Evolutionary conservation across 2,888 invertebrate species (phyloP), one percentile per base, ranked within the genome.

Genomic region (Campoplex nolae): DNA sequence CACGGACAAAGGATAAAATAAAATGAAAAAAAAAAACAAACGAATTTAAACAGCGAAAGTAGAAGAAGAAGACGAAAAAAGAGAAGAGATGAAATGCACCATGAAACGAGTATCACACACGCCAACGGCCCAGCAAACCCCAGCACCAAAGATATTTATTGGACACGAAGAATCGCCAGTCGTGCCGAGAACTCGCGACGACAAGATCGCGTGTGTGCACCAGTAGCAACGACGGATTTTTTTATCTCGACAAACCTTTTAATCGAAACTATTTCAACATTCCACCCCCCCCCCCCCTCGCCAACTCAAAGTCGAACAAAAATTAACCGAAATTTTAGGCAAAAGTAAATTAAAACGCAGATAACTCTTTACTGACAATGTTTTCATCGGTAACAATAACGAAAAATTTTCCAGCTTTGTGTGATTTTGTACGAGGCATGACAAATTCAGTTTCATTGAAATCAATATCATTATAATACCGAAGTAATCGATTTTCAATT

Each of bases 1-100:
- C 67, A 68, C 32, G 68, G 45, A 65, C 83, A 42, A 73, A 78
- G 11, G 77, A 79, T 58, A 62, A 71, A 86, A 23, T 23, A 23
- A 23, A 23, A 23, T 23, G 23, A 23, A 23, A 23, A 23, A 23
- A 23, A 23, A 23, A 23, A 23, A 23, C 0, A 62, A 65, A 76
- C 28, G 56, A 80, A 62, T 76, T 78, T n/a, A 35, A 83, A 76
- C 54, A 54, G 58, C 62, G 38, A 65, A 80, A 86, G 83, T 76
- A 42, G 67, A 80, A 70, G 74, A 73, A 79, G 48, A 74, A 28
- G 56, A 70, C 35, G 45, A 73, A 35, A 83, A 42, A 32, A 54
- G 75, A 51, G 58, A 35, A 45, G 58, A 51, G 79, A 65, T 16
- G 38, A 38, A 51, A 68, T 54, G 38, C 67, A 48, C 77, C 77